Percentiles rank a stretch among this genome's conserved stretches.
Conservation (phyloP, 2,888 invertebrate genomes). For the Drosophila sordidapex region DNA sequence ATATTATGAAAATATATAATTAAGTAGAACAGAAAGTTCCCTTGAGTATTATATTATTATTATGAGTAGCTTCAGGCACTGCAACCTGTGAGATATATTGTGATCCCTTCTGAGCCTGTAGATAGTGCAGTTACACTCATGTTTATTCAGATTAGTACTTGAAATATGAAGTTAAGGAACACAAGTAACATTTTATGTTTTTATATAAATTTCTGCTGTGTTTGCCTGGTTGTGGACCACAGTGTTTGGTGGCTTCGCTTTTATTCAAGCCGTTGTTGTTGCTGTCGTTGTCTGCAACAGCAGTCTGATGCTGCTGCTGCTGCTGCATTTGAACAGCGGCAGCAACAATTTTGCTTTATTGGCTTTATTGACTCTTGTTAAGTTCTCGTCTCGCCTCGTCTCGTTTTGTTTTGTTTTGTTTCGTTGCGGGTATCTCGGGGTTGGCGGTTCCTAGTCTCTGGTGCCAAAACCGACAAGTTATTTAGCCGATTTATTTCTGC, state of each 20-base stretch:
- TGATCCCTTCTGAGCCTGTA: not conserved
- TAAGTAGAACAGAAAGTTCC: not conserved
- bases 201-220: not conserved
- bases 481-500: conserved; percentile 52
- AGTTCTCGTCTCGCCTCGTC: conserved; percentile 63
- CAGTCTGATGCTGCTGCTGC: conserved; percentile 7
- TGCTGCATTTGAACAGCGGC: conserved; percentile 50
- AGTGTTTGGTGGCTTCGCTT: conserved; percentile 14
- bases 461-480: conserved; percentile 61
- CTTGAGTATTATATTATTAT: not conserved
- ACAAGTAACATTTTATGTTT: not conserved
- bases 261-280: conserved; percentile 19
- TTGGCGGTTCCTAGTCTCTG: conserved; percentile 51
- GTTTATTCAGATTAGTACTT: not conserved
- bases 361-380: conserved; percentile 79
- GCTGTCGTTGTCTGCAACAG: not conserved
- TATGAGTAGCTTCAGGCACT: not conserved
- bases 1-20: not conserved
- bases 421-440: conserved; percentile 35
- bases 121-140: not conserved
- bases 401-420: conserved; percentile 11
- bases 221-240: conserved; percentile 2
- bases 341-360: conserved; percentile 66
- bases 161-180: not conserved
- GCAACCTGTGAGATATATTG: not conserved